Conservation (phyloP, 2,888 invertebrate species). For the Oegoconia quadripuncta region DNA sequence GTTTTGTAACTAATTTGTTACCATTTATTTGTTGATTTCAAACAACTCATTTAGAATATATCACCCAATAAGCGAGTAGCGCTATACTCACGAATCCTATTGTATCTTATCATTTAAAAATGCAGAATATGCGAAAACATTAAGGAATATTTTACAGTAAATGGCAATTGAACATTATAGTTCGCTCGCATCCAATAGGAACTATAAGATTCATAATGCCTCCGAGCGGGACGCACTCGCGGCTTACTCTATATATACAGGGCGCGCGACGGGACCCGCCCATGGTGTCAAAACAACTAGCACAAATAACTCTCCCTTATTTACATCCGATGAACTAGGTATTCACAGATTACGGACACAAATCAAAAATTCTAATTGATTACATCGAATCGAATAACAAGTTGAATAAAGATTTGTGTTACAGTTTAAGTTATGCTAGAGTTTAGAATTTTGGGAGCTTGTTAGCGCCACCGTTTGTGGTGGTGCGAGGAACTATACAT, state of each 20-base stretch:
- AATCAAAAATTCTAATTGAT: slow-evolving; percentile 59
- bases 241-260: slow-evolving; percentile 54
- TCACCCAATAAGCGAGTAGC: slow-evolving; percentile 77
- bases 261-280: slow-evolving; percentile 38
- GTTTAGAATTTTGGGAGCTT: slow-evolving; percentile 76
- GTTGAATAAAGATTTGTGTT: slow-evolving; percentile 68
- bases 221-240: slow-evolving; percentile 28
- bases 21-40: slow-evolving; percentile 64
- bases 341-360: slow-evolving; percentile 54
- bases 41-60: slow-evolving; percentile 76
- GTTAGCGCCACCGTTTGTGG: slow-evolving; percentile 68
- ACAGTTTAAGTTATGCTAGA: slow-evolving; percentile 72
- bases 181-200: slow-evolving; percentile 78
- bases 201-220: slow-evolving; percentile 79
- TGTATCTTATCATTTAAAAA: slow-evolving; percentile 73
- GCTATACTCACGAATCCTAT: slow-evolving; percentile 72
- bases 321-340: slow-evolving; percentile 60
- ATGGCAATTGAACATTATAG: slow-evolving; percentile 79
- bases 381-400: slow-evolving; percentile 59
- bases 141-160: slow-evolving; percentile 75
- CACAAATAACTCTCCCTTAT: slow-evolving; percentile 65
- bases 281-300: slow-evolving; percentile 65
- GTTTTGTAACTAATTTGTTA: slow-evolving; percentile 68
- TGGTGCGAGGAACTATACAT: slow-evolving; percentile 78
- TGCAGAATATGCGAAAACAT: slow-evolving; percentile 78